Evolutionary conservation across 2,888 invertebrate species (phyloP), one percentile per base, ranked within the genome.

Genomic region (Drosophila anomalata): DNA sequence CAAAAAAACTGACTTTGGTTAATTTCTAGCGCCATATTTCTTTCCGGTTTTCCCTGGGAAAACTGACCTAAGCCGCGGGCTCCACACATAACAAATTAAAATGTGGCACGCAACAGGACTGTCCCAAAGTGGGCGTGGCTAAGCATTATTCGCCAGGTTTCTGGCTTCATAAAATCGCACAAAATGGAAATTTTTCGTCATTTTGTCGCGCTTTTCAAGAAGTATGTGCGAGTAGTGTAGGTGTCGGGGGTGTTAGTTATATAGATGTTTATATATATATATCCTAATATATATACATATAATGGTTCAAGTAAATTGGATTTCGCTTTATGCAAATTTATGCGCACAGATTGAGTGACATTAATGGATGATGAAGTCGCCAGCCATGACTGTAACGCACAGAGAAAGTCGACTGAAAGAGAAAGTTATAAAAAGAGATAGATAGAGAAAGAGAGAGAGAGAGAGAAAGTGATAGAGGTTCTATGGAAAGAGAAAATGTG

Each of bases 271-370:
- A 20, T 4, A 8, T 12, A 17, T 63, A 57, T 56, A 44, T 8
- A 53, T 14, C 4, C 6, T 26, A 29, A 47, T 9, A 33, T 47
- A 39, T 9, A 14, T 12, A 12, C 17, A 56, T 68, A 66, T 62
- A 78, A 62, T 76, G 73, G 54, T 61, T 72, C 29, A 65, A 65
- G 65, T 60, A 83, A 83, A 87, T 84, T 87, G 83, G 83, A 83
- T 87, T 83, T 83, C 69, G 77, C 71, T 78, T 84, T 83, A 87
- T 87, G 85, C 87, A 87, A 87, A 83, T 83, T 80, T 83, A 76
- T 87, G 85, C 85, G 81, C 82, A 81, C 82, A 81, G 83, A 83
- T 83, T 83, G 85, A 84, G 81, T 78, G 83, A 84, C 83, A 84
- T 84, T 87, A 83, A 83, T 83, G 87, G 87, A 83, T 87, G 85